Conservation (phyloP, 2,797 vertebrate genomes). For the Huso huso region DNA sequence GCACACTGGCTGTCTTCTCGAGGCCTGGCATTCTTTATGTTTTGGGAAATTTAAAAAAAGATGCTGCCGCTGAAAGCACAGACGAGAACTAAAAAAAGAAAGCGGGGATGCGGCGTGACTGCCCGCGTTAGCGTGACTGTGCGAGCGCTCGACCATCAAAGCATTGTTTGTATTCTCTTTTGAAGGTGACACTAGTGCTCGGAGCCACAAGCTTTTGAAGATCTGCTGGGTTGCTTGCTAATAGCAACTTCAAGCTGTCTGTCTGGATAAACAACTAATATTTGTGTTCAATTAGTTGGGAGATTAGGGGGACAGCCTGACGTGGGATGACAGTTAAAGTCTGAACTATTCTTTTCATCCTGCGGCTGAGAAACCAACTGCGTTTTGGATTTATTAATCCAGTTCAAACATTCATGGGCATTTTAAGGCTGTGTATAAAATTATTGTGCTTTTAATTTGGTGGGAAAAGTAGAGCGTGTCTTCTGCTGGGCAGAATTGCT, state of each 20-base stretch:
- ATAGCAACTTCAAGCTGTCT: constrained; percentile 21
- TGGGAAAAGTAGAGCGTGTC: constrained; percentile 6
- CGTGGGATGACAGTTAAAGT: constrained; percentile 16
- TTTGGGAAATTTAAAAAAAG: constrained; percentile 1
- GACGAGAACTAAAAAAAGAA: constrained; percentile 6
- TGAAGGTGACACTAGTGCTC: constrained; percentile 26
- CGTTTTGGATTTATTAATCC: constrained; percentile 14
- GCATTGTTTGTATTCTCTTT: constrained; percentile 22
- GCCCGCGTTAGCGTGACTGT: constrained; percentile 22
- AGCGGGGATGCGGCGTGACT: constrained; percentile 6
- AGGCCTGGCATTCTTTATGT: constrained; percentile 3
- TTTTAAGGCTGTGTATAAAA: constrained; percentile 13
- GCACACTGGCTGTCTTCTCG: not conserved
- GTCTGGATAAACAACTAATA: constrained; percentile 33
- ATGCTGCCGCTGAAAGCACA: constrained; percentile 3
- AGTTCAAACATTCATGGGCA: constrained; percentile 8
- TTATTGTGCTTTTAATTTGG: constrained; percentile 4
- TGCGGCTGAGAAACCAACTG: constrained; percentile 8
- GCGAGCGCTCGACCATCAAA: constrained; percentile 15
- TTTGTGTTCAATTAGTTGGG: constrained; percentile 35
- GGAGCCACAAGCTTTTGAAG: constrained; percentile 21
- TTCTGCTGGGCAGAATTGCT: constrained; percentile 6
- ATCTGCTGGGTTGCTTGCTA: constrained; percentile 12
- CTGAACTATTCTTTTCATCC: constrained; percentile 27
- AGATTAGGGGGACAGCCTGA: constrained; percentile 20